These are phyloP conservation scores for Kryphioiulus occultus DNA, from an alignment of 2,888 invertebrate genomes.

Conservation along the genomic window DNA sequence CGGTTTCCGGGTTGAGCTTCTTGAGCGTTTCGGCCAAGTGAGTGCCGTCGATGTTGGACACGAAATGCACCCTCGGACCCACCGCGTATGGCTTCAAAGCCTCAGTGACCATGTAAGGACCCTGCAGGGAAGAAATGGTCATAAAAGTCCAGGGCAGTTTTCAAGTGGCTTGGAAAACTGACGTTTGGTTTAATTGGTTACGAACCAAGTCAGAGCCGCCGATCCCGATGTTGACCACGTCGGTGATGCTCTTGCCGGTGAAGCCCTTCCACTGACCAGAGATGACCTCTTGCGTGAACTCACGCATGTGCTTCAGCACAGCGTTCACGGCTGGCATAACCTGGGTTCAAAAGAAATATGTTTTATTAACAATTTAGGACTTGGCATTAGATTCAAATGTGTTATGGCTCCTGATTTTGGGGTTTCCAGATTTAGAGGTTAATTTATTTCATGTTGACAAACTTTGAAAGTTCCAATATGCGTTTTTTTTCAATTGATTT, in stretches of 20 bases:
- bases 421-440: too few species aligned
- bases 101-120: constrained; percentile 99
- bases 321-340: constrained; percentile 87
- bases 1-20: constrained; percentile 88
- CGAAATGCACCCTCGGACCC: constrained; percentile 91
- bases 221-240: constrained; percentile 99
- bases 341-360: constrained; percentile 57
- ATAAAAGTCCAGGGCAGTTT: neutral
- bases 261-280: constrained; percentile 73
- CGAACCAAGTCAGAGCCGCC: constrained; percentile 94
- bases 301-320: constrained; percentile 93
- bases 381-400: neutral
- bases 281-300: constrained; percentile 81
- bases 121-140: constrained; percentile 65
- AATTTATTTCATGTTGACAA: too few species aligned
- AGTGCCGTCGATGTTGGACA: constrained; percentile 99
- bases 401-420: neutral
- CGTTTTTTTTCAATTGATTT: too few species aligned
- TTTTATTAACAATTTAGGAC: neutral
- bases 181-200: constrained; percentile 48
- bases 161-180: neutral
- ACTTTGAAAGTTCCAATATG: too few species aligned
- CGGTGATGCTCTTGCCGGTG: constrained; percentile 92
- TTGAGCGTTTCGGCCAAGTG: constrained; percentile 94
- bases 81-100: constrained; percentile 89